A percentile compares a stretch with the other conserved stretches of the same genome.
Evolutionary conservation across 2,888 invertebrate genomes (phyloP).

Genomic region (Drosophila merina): DNA sequence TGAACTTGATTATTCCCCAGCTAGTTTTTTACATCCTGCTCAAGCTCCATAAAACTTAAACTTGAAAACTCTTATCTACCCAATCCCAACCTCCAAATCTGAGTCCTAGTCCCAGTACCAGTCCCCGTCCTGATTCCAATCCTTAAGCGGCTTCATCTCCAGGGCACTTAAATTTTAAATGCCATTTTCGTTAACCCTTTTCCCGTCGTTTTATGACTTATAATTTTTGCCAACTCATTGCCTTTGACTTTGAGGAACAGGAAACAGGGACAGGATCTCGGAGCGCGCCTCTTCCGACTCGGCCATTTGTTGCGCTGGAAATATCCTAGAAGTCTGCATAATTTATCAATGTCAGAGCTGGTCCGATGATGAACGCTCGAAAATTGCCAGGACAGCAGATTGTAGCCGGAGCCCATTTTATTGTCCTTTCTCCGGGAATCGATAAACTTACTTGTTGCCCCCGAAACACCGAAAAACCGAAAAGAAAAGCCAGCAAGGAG

Average conservation of each 20-base stretch:
- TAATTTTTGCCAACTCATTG: slow-evolving; percentile 78
- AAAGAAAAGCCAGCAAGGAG: slow-evolving; percentile 9
- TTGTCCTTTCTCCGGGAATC: slow-evolving; percentile 55
- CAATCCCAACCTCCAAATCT: slow-evolving; percentile 29
- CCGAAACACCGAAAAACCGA: slow-evolving; percentile 10
- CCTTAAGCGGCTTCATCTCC: slow-evolving; percentile 37
- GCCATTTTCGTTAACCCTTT: slow-evolving; percentile 58
- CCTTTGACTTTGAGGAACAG: slow-evolving; percentile 36
- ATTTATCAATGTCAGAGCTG: slow-evolving; percentile 74
- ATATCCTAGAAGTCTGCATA: slow-evolving; percentile 57
- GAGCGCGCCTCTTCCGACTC: slow-evolving; percentile 47
- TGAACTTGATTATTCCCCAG: neutral
- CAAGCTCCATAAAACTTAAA: slow-evolving; percentile 29
- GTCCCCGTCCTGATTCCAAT: neutral
- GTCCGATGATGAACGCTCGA: slow-evolving; percentile 66
- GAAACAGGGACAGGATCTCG: slow-evolving; percentile 46
- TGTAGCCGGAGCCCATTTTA: slow-evolving; percentile 44
- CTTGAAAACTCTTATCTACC: slow-evolving; percentile 23
- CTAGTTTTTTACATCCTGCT: neutral
- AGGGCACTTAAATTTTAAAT: slow-evolving; percentile 71
- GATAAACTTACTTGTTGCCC: slow-evolving; percentile 71
- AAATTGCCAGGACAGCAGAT: slow-evolving; percentile 67
- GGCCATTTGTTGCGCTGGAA: slow-evolving; percentile 62
- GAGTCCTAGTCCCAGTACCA: neutral
- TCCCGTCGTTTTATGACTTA: slow-evolving; percentile 61